Evolutionary conservation across 2,113 vertebrate genomes (phyloP).

Genomic region (Naja naja): DNA sequence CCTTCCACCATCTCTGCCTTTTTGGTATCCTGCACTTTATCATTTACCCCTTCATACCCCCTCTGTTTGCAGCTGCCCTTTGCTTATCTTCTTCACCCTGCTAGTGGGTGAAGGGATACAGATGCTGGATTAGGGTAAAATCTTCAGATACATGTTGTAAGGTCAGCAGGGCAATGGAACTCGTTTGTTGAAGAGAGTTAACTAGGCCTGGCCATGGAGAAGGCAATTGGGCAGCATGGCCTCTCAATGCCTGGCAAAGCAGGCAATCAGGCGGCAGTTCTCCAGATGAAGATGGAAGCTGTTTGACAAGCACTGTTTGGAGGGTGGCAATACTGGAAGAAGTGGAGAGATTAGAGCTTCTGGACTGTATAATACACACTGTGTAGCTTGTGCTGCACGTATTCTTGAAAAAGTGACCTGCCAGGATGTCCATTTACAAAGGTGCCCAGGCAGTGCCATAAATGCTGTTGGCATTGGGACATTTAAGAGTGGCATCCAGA

Average conservation of each 20-base stretch:
- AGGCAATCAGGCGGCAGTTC: no score
- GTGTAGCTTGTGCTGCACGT: background rate
- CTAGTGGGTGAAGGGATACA: background rate
- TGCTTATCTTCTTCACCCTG: background rate
- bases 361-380: background rate
- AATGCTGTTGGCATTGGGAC: background rate
- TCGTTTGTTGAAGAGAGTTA: background rate
- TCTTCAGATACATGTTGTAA: background rate
- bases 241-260: no score
- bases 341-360: background rate
- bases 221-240: no score
- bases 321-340: background rate
- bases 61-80: background rate
- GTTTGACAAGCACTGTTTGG: background rate
- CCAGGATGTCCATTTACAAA: background rate
- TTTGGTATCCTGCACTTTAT: background rate
- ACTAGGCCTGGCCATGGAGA: background rate
- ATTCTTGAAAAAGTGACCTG: background rate
- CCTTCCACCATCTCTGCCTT: background rate
- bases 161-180: background rate
- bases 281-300: no score
- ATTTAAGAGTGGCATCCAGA: background rate
- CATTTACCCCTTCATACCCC: background rate
- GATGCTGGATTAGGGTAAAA: background rate
- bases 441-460: background rate